Evolutionary conservation across 2,888 invertebrate genomes (phyloP).

Genomic region (Troides oblongomaculatus): DNA sequence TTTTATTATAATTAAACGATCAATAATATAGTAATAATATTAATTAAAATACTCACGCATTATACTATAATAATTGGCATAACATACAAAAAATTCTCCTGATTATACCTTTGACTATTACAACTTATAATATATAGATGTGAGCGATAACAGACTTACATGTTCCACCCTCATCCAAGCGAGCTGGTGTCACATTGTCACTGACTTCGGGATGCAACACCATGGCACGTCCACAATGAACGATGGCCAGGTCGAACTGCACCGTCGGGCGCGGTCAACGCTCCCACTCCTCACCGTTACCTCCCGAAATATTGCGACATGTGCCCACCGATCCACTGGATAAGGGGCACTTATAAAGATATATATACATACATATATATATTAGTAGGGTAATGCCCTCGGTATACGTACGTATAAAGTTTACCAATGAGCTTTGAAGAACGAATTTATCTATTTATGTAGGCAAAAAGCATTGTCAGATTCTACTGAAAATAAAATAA

Average conservation of each 20-base stretch:
- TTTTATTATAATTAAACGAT: too few relatives aligned
- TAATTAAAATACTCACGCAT: too few relatives aligned
- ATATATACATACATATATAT: constrained; percentile 32
- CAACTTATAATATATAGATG: neutral
- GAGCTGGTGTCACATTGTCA: constrained; percentile 36
- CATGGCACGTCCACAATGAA: constrained; percentile 55
- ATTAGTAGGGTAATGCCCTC: constrained; percentile 48
- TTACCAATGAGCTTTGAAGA: constrained; percentile 12
- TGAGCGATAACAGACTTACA: constrained; percentile 8
- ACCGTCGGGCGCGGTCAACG: constrained; percentile 60
- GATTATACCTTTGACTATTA: too few relatives aligned
- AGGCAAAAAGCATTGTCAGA: too few relatives aligned
- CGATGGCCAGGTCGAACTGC: constrained; percentile 52
- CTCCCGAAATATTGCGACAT: constrained; percentile 76
- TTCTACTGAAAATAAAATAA: too few relatives aligned
- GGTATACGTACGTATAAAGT: constrained; percentile 3
- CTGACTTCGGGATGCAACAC: constrained; percentile 36
- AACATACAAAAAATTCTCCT: too few relatives aligned
- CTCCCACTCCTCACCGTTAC: constrained; percentile 64
- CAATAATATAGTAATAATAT: too few relatives aligned
- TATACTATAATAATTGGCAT: too few relatives aligned
- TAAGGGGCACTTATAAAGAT: constrained; percentile 23
- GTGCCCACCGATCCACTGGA: constrained; percentile 35
- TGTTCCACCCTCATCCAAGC: neutral
- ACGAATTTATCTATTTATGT: neutral